Evolutionary conservation across 1,140 invertebrate genomes (phyloP), one percentile per base, ranked within the genome.

Genomic region (Stegodyphus dumicola): DNA sequence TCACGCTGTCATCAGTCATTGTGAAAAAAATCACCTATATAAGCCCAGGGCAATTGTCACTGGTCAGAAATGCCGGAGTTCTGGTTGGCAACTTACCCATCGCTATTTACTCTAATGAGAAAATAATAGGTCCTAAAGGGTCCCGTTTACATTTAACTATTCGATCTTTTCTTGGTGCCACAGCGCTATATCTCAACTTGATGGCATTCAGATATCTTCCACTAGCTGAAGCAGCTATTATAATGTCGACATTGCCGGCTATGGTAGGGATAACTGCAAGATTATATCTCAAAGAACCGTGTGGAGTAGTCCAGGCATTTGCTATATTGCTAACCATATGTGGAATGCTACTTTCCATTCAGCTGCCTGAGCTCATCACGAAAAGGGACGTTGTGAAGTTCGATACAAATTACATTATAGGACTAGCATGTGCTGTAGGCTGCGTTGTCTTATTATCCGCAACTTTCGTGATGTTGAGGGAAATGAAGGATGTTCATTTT

Each of bases 171-270:
- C 67, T 70, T 48, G 67, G 67, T 11, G 67, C 67, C 48, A 48
- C 67, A 48, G 48, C 17, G 17, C 48, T 70, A 33, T 70, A 48
- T 11, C 48, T 70, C 13, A 70, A 48, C 13, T 48, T 70, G 6
- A 48, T 48, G 7, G 17, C 96, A 51, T 95, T 96, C 88, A 92
- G 95, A 18, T 94, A 96, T 88, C 96, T 97, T 95, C 95, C 95
- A 10, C 89, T 97, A 53, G 95, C 95, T n/a, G 95, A 97, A 90
- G 95, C 96, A 64, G 95, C 95, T 11, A 95, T 97, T 6, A 95
- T 97, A 74, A 95, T 97, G 15, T 97, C 97, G 90, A 96, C 95
- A 64, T 94, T 95, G n/a, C 95, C 95, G 11, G 95, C 97, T 13
- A 96, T 97, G 91, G 96, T 96, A 17, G 94, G 95, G 60, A 94